These are phyloP conservation scores for Neodiprion pinetum DNA, from an alignment of 1,140 invertebrate genomes.

Conservation along the genomic window DNA sequence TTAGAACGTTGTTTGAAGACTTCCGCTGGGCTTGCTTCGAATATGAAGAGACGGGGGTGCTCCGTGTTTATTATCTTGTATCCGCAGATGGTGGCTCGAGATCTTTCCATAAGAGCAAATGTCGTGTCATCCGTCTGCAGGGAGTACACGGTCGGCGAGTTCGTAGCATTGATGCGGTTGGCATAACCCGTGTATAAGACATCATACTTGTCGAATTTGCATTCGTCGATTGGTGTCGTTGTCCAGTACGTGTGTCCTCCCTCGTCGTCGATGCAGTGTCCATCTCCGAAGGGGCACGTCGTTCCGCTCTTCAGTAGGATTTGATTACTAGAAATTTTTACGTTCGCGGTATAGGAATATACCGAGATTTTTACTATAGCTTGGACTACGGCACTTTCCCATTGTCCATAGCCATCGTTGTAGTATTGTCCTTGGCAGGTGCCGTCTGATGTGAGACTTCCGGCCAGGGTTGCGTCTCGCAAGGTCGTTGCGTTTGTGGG, in stretches of 20 bases:
- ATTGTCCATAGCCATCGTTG: not conserved
- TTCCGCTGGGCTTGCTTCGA: not conserved
- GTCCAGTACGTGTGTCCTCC: conserved; percentile 31
- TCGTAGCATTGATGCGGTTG: not conserved
- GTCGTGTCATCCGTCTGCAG: not conserved
- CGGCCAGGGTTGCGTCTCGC: not conserved
- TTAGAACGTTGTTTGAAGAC: not conserved
- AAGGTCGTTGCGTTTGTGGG: not conserved
- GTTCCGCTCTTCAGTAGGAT: conserved; percentile 20
- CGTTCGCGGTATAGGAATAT: not conserved
- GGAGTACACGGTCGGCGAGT: not conserved
- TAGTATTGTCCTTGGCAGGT: not conserved
- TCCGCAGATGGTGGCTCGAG: not conserved
- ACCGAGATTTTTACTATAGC: conserved; percentile 3
- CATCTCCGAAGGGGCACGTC: conserved; percentile 11
- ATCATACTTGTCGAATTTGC: conserved; percentile 9
- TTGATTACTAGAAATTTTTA: conserved; percentile 14
- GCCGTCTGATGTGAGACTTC: not conserved
- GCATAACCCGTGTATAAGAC: conserved; percentile 17
- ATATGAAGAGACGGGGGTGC: conserved; percentile 17
- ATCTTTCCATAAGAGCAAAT: conserved; percentile 11
- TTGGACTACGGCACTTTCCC: not conserved
- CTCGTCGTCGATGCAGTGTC: conserved; percentile 21
- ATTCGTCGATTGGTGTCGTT: not conserved
- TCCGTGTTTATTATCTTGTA: conserved; percentile 17